Evolutionary conservation across 2,888 invertebrate genomes (phyloP), one percentile per base, ranked within the genome.

Genomic region (Minunthozetes semirufus): DNA sequence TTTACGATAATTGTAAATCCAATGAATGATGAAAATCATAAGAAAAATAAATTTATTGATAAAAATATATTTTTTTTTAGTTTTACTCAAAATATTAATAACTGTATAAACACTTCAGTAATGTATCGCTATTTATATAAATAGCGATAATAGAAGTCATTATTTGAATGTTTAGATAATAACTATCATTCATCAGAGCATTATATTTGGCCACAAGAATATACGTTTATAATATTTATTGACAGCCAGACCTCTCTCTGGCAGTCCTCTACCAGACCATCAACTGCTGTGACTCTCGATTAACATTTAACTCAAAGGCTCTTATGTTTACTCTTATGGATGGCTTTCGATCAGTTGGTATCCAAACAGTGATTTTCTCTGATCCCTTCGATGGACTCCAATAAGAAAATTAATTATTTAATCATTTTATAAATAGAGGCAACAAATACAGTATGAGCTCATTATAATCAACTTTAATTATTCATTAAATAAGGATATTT

Each of bases 381-480:
- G 33, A 33, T 33, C 33, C 33, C 8, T 33, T 33, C 33, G 33
- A 33, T 33, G 33, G 33, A 8, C 46, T 48, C 53, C 53, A 53
- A 53, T 53, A n/a, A 19, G 19, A 53, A 53, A 53, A 53, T 53
- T 53, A 53, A 53, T 53, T 53, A 53, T 53, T 53, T 48, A 48
- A 48, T 48, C 17, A 48, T 48, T 53, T 53, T 53, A 53, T 53
- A n/a, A 19, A 6, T 53, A 4, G 53, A 53, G 6, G n/a, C 19
- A 53, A 53, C 19, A 19, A 15, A 53, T 48, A 17, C 13, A 8
- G 48, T 33, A n/a, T n/a, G n/a, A 33, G 33, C 33, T 33, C 33
- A 3, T 33, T n/a, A n/a, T n/a, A n/a, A n/a, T n/a, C n/a, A n/a
- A n/a, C n/a, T n/a, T n/a, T n/a, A n/a, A n/a, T n/a, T n/a, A n/a